A percentile compares a stretch with the other conserved stretches of the same genome.
Conservation (phyloP, 2,797 vertebrate genomes). For the Amphiprion clarkii region DNA sequence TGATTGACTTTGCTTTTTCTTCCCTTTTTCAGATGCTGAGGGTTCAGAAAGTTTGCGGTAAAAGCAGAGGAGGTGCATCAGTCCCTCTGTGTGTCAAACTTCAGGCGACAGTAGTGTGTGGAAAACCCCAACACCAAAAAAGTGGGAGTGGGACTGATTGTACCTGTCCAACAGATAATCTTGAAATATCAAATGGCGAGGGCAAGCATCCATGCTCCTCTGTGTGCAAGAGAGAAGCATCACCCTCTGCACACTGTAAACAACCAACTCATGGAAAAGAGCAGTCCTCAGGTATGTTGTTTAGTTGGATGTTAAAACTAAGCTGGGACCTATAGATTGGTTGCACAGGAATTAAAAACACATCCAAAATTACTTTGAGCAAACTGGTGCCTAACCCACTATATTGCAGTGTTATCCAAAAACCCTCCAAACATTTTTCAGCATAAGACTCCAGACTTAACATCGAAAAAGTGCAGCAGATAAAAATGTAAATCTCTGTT, state of each 20-base stretch:
- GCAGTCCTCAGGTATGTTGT: constrained; percentile 54
- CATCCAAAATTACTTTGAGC: constrained; percentile 2
- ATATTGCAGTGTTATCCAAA: not conserved
- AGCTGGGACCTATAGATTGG: not conserved
- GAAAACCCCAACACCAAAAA: constrained; percentile 48
- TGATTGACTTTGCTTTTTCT: constrained; percentile 26
- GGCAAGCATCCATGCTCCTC: constrained; percentile 16
- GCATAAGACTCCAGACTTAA: not conserved
- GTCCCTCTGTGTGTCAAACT: constrained; percentile 92
- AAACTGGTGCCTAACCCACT: not conserved
- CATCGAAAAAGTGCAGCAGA: not conserved
- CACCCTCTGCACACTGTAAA: constrained; percentile 14
- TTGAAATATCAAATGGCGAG: constrained; percentile 16
- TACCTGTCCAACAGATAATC: constrained; percentile 28
- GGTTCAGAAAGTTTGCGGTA: constrained; percentile 88
- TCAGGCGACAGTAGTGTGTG: constrained; percentile 74
- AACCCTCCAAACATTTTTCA: not conserved
- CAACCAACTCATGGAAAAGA: constrained; percentile 14
- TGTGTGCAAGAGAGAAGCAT: constrained; percentile 19
- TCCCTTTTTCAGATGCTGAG: constrained; percentile 82
- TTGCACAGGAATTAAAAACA: constrained; percentile 24
- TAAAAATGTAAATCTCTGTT: not conserved
- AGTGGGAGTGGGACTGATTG: constrained; percentile 9
- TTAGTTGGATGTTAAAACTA: not conserved
- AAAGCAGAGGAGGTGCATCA: constrained; percentile 80